A percentile compares a stretch with the other conserved stretches of the same genome.
Evolutionary conservation across 2,113 vertebrate species (phyloP).

Genomic region (Lontra canadensis): DNA sequence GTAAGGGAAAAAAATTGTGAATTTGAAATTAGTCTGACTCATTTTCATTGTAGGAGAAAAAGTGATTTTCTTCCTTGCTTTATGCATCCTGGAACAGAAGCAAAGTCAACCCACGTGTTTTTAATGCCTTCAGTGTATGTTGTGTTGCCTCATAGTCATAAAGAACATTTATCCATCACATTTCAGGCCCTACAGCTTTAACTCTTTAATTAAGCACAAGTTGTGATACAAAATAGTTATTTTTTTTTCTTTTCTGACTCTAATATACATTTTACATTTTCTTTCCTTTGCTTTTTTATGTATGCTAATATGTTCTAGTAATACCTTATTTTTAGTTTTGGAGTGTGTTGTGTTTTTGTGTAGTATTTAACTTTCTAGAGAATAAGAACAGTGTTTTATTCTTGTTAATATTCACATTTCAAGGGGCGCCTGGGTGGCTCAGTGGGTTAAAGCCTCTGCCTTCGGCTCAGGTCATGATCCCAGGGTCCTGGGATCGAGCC

Average conservation of each 20-base stretch:
- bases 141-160: neutral
- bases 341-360: neutral
- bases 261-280: neutral
- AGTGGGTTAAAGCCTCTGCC: no score
- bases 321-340: neutral
- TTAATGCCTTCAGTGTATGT: neutral
- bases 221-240: neutral
- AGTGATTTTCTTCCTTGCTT: neutral
- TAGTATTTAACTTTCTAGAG: neutral
- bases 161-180: neutral
- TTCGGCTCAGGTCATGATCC: no score
- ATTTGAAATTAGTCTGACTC: neutral
- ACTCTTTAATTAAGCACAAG: neutral
- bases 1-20: neutral
- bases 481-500: no score
- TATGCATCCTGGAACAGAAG: neutral
- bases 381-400: neutral
- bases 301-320: neutral
- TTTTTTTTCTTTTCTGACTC: neutral
- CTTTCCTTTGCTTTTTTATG: neutral
- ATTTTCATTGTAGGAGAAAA: neutral
- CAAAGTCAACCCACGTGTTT: neutral
- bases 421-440: no score
- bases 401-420: neutral
- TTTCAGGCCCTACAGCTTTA: neutral